Conservation (phyloP, 2,797 vertebrate genomes). For the Ispidina picta region DNA sequence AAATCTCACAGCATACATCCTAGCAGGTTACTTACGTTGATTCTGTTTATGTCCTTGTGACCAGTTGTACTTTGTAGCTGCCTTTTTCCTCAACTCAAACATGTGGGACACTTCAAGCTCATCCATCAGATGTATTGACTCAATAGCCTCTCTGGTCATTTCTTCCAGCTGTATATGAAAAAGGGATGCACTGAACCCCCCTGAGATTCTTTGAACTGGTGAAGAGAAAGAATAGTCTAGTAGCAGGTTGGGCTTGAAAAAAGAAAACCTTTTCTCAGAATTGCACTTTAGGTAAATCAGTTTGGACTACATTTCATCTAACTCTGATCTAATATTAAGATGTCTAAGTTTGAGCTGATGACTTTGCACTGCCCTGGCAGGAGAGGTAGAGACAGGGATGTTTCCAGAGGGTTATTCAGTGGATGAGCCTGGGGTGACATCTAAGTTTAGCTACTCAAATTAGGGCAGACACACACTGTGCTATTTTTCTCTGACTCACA, state of each 20-base stretch:
- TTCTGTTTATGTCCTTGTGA: not conserved
- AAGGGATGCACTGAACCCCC: not conserved
- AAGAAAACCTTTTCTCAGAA: not conserved
- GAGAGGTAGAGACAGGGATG: not conserved
- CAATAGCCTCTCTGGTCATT: not conserved
- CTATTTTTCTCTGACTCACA: not conserved
- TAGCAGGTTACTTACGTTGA: not conserved
- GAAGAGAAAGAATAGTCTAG: not conserved
- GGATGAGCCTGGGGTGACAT: not conserved
- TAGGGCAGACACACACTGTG: not conserved
- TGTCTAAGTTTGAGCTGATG: not conserved
- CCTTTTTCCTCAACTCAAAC: not conserved
- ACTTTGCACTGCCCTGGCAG: not conserved
- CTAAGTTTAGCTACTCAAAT: constrained; percentile 7
- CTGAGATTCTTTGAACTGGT: not conserved
- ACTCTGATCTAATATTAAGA: not conserved
- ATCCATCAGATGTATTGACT: not conserved
- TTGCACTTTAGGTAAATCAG: not conserved
- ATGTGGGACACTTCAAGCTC: accelerated
- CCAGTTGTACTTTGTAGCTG: not conserved
- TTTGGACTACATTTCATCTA: not conserved
- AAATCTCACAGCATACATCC: not conserved
- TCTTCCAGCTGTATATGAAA: not conserved
- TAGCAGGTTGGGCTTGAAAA: not conserved
- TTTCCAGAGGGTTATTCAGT: not conserved